These are phyloP conservation scores for Drosophila kohkoa DNA, from an alignment of 1,140 invertebrate species.

Conservation along the genomic window DNA sequence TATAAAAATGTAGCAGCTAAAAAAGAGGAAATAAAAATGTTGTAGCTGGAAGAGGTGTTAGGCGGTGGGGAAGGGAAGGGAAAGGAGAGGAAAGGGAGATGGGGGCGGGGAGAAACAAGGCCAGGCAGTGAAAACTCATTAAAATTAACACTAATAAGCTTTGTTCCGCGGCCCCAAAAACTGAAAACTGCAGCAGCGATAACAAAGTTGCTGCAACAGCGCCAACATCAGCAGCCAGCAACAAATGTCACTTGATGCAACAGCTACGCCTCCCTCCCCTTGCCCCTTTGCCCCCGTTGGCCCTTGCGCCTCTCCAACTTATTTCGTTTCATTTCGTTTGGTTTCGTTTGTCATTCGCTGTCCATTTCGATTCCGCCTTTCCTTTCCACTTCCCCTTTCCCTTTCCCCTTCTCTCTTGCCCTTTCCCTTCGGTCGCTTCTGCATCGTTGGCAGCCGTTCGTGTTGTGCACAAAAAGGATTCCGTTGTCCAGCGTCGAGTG, in stretches of 20 bases:
- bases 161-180: slow-evolving; percentile 51
- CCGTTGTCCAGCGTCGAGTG: slow-evolving; percentile 51
- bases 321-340: slow-evolving; percentile 44
- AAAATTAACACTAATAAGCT: slow-evolving; percentile 69
- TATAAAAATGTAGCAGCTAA: slow-evolving; percentile 4
- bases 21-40: slow-evolving; percentile 1
- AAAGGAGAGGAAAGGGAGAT: no score
- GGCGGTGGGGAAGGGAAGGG: neutral
- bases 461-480: slow-evolving; percentile 57
- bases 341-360: slow-evolving; percentile 55
- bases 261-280: neutral
- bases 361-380: slow-evolving; percentile 34
- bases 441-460: neutral
- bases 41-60: neutral
- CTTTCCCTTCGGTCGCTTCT: neutral
- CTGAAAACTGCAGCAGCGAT: slow-evolving; percentile 35
- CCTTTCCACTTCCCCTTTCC: neutral
- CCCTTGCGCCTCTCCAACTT: slow-evolving; percentile 19
- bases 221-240: slow-evolving; percentile 33
- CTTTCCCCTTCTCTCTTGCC: neutral
- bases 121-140: slow-evolving; percentile 62
- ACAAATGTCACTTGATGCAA: slow-evolving; percentile 57
- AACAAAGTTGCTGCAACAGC: slow-evolving; percentile 55
- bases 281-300: neutral
- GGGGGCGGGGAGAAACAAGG: slow-evolving; percentile 25